Conservation (phyloP, 2,797 vertebrate genomes). For the Protosalanx chinensis region DNA sequence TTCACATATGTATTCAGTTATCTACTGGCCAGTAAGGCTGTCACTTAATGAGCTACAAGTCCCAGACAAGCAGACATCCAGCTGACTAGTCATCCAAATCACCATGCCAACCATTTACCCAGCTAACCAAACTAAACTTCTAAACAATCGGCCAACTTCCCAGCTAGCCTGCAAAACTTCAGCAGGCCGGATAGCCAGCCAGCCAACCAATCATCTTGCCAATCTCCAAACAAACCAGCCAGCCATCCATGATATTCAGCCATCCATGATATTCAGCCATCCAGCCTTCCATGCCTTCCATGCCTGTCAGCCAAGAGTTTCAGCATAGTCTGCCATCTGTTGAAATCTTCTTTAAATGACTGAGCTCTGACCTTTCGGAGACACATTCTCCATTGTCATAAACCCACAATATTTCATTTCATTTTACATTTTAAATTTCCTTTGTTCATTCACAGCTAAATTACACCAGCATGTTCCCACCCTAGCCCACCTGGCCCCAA, state of each 20-base stretch:
- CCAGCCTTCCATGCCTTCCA: constrained; percentile 23
- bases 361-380: constrained; percentile 65
- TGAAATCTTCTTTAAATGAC: constrained; percentile 69
- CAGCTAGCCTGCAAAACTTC: no score
- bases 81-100: no score
- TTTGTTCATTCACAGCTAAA: constrained; percentile 61
- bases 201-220: background rate
- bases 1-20: no score
- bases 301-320: constrained; percentile 21
- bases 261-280: constrained; percentile 34
- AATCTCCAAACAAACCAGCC: background rate
- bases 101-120: background rate
- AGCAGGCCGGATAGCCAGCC: no score
- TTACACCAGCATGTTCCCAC: constrained; percentile 51
- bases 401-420: constrained; percentile 63
- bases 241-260: background rate
- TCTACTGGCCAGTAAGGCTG: background rate
- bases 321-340: constrained; percentile 58
- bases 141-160: background rate
- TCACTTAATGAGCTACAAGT: background rate
- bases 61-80: no score
- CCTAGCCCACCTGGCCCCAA: constrained; percentile 39
- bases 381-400: constrained; percentile 51
- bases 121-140: background rate
- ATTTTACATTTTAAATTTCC: constrained; percentile 70